Base-by-base conservation (phyloP, 2,888 invertebrate genomes). In the Himalopsyche kuldschensis region DNA sequence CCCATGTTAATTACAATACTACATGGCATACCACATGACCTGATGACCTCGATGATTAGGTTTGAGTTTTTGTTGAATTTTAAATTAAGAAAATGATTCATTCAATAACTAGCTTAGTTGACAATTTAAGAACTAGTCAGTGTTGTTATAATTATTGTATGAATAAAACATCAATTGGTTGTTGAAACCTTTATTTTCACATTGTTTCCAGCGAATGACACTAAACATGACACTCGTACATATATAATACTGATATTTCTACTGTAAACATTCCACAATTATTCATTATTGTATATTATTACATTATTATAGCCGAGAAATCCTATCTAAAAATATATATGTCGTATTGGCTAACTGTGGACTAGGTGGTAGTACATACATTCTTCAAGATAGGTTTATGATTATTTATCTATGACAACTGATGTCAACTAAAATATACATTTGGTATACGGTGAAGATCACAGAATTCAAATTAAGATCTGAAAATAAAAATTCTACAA, bases 381-480 rank as follows among this genome's bases (percentile, higher is more conserved):
- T 55, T 20, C 24, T 10, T 55, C 55, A 55, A 55, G 55, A 20
- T 55, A 55, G 20, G 55, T 55, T 1, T 55, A 55, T 55, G 55
- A 55, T 55, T 55, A 55, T 24, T 20, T 78, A 78, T 46, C 35
- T 78, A 82, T 30, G 48, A 78, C 76, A 82, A 47, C 77, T 69
- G 41, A 69, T 82, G 75, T 32, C 46, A 6, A 32, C 48, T 48
- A 48, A 76, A 30, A 75, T 75, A 69, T n/a, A 75, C 35, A 55
- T 79, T 81, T 79, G 79, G 84, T 85, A 85, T 85, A 85, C 84
- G 20, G 77, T 35, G 48, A 80, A 85, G 83, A 85, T 85, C 85
- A 85, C 85, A 85, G 85, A 82, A 84, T 48, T 46, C 80, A 85
- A 80, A 79, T 83, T 78, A 81, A 82, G 55, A 76, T 75, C 48